phyloP scores from a whole-genome alignment of 1,140 invertebrate species.

The Leptopilina boulardi region DNA sequence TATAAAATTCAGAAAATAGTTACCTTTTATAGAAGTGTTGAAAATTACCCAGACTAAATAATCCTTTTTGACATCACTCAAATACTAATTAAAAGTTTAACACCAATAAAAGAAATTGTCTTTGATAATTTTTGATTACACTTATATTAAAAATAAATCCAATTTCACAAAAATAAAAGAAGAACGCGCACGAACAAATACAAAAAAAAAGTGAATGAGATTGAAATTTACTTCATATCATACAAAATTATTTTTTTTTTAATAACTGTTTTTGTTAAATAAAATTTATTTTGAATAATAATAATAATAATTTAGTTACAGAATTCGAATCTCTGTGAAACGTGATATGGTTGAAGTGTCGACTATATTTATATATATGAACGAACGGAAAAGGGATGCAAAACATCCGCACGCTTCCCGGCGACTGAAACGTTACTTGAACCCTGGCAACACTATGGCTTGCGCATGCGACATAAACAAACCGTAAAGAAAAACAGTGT shows the following conservation, averaged over 20 bases:
- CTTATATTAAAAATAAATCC: no score
- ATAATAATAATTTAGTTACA: background rate
- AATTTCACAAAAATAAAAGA: no score
- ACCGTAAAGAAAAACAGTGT: conserved; percentile 56
- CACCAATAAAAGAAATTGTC: background rate
- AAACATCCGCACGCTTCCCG: conserved; percentile 65
- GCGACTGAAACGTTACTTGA: conserved; percentile 59
- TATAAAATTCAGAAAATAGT: no score
- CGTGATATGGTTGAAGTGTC: background rate
- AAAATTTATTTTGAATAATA: no score
- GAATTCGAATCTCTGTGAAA: background rate
- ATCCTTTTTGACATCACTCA: background rate
- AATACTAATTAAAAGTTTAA: background rate
- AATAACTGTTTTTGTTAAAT: no score
- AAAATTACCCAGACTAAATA: background rate
- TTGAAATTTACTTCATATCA: no score
- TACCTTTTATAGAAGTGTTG: background rate
- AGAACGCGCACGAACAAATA: no score
- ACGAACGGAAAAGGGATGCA: conserved; percentile 48
- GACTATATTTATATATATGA: no score
- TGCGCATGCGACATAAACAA: conserved; percentile 67
- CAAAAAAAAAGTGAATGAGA: no score
- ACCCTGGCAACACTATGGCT: conserved; percentile 40
- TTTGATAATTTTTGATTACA: background rate
- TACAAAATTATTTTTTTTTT: no score